Evolutionary conservation across 2,797 vertebrate genomes (phyloP).

Genomic region (Petrocephalus sullivani): DNA sequence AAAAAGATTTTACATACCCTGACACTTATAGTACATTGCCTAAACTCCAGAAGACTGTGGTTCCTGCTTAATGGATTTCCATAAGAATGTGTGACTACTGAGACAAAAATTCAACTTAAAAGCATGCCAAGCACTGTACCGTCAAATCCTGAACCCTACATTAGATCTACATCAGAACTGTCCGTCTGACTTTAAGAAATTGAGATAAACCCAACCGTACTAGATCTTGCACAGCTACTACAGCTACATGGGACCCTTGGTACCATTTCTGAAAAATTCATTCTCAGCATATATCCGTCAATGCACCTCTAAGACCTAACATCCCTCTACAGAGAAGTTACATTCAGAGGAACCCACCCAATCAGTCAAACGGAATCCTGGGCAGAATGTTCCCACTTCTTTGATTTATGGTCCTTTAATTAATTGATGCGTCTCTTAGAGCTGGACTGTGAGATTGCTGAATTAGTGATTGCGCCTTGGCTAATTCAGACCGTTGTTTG

Average conservation of each 20-base stretch:
- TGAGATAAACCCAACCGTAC: neutral
- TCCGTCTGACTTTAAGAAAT: neutral
- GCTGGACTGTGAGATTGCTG: conserved; percentile 38
- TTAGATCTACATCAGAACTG: neutral
- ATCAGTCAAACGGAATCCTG: conserved; percentile 2
- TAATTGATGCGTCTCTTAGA: conserved; percentile 45
- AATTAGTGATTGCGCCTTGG: conserved; percentile 47
- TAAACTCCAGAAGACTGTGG: neutral
- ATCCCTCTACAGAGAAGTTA: neutral
- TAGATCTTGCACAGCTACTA: neutral
- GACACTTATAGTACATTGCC: neutral
- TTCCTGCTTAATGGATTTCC: neutral
- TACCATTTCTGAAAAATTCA: neutral
- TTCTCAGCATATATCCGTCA: neutral
- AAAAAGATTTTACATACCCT: neutral
- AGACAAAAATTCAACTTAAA: neutral
- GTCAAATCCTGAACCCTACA: neutral
- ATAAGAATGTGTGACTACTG: neutral
- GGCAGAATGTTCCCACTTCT: conserved; percentile 12
- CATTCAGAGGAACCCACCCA: neutral
- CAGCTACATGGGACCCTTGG: neutral
- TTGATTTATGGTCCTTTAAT: conserved; percentile 33
- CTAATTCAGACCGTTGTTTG: conserved; percentile 52
- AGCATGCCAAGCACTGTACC: neutral
- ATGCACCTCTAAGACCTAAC: neutral